Evolutionary conservation across 2,797 vertebrate genomes (phyloP), one percentile per base, ranked within the genome.

Genomic region (Squalus acanthias): DNA sequence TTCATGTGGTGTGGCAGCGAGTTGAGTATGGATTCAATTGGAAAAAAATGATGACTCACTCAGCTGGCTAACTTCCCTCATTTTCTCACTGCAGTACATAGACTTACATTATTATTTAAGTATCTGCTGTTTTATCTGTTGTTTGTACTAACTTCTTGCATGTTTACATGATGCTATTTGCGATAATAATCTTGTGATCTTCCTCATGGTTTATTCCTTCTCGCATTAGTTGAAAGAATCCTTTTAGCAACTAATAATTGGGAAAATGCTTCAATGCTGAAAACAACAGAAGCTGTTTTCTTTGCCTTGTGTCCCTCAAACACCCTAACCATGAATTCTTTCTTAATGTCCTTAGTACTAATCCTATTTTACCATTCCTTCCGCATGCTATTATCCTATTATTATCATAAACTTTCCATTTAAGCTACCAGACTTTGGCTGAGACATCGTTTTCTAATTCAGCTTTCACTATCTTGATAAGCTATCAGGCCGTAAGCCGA

Each of bases 131-230:
- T 95, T 29, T n/a, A n/a, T 95, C 94, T 57, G 50, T 22, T 57
- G 69, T 74, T 95, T 95, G 10, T 60, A 74, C 50, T 26, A 76
- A 57, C 29, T 95, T 76, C 53, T 76, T 95, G 94, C 50, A 33
- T 60, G 15, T n/a, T 72, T n/a, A 57, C 50, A 50, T 72, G 46
- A 74, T 50, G 69, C 67, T 29, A 95, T 50, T 95, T 95, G 15
- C 24, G 15, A 29, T 29, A 95, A 46, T 72, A 53, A 74, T 29
- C 70, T 74, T 72, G 94, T 95, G 94, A 70, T 53, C 39, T 50
- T 95, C 46, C 94, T 74, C 94, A 95, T 95, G 94, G 74, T 70
- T 22, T 95, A 39, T 93, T 69, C n/a, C n/a, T 69, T 93, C 65
- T 39, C 22, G 50, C 53, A 95, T 74, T 76, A 57, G 50, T 70